These are phyloP conservation scores for Coenonympha arcania DNA, from an alignment of 2,888 invertebrate species.

Conservation along the genomic window DNA sequence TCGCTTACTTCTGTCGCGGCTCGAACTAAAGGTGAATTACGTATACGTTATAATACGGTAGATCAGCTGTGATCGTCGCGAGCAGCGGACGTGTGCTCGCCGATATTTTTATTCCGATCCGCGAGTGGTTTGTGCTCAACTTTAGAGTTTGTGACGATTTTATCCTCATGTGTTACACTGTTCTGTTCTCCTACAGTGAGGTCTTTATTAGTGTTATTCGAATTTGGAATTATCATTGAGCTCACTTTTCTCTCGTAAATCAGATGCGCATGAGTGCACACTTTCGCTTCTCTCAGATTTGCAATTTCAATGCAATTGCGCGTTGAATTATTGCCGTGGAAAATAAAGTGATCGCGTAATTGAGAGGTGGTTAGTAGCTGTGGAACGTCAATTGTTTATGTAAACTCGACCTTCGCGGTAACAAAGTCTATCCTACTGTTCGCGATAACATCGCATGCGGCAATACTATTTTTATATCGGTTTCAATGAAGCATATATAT, in stretches of 20 bases:
- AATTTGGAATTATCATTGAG: constrained; percentile 22
- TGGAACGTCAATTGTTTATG: constrained; percentile 24
- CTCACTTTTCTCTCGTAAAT: constrained; percentile 22
- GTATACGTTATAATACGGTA: constrained; percentile 50
- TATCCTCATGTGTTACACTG: constrained; percentile 22
- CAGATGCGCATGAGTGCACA: constrained; percentile 60
- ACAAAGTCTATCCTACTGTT: constrained; percentile 30
- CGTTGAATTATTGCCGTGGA: constrained; percentile 16
- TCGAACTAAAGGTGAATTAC: constrained; percentile 29
- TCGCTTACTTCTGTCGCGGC: constrained; percentile 31
- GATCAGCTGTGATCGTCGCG: constrained; percentile 48
- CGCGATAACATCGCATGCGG: constrained; percentile 37
- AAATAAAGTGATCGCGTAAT: constrained; percentile 18
- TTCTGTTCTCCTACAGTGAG: constrained; percentile 9
- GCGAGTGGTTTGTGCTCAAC: constrained; percentile 42
- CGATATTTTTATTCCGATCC: constrained; percentile 28
- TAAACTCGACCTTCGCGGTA: constrained; percentile 36
- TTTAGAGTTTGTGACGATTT: constrained; percentile 24
- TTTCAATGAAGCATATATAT: constrained; percentile 1
- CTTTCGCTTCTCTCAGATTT: constrained; percentile 49
- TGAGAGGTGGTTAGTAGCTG: constrained; percentile 1
- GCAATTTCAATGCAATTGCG: constrained; percentile 29
- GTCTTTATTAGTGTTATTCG: constrained; percentile 36
- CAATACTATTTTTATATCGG: constrained; percentile 20
- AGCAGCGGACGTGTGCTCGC: constrained; percentile 44